Percentiles rank a stretch among this genome's conserved stretches.
Conservation (phyloP, 2,797 vertebrate species). For the Epinephelus malabaricus region DNA sequence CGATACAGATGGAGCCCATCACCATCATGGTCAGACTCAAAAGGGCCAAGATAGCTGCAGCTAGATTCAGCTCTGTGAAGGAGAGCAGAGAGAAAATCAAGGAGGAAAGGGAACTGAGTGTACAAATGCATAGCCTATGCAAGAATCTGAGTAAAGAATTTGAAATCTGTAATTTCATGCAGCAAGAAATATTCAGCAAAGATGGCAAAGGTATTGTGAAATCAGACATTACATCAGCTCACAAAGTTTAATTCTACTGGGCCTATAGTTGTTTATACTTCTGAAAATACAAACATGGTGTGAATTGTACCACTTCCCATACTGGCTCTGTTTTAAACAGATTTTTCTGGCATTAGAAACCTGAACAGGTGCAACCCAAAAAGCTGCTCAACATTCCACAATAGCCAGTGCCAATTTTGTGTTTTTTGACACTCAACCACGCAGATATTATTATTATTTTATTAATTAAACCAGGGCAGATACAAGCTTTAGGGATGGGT, state of each 20-base stretch:
- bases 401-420: constrained; percentile 19
- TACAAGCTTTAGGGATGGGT: background rate
- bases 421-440: constrained; percentile 15
- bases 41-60: constrained; percentile 88
- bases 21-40: constrained; percentile 90
- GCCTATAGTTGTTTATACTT: background rate
- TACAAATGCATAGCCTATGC: too few relatives aligned
- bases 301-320: constrained; percentile 25
- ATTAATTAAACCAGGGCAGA: constrained; percentile 26
- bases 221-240: background rate
- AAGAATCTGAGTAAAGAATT: too few relatives aligned
- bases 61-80: constrained; percentile 87
- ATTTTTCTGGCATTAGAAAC: constrained; percentile 37
- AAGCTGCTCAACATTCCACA: constrained; percentile 17
- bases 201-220: background rate
- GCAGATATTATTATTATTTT: constrained; percentile 15
- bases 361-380: constrained; percentile 50
- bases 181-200: constrained; percentile 13
- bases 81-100: background rate
- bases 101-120: background rate
- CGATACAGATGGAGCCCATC: constrained; percentile 91
- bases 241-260: constrained; percentile 12
- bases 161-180: background rate
- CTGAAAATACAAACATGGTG: constrained; percentile 3
- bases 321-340: constrained; percentile 49